These are phyloP conservation scores for Anoplophora glabripennis DNA, from an alignment of 1,140 invertebrate genomes.

Conservation along the genomic window DNA sequence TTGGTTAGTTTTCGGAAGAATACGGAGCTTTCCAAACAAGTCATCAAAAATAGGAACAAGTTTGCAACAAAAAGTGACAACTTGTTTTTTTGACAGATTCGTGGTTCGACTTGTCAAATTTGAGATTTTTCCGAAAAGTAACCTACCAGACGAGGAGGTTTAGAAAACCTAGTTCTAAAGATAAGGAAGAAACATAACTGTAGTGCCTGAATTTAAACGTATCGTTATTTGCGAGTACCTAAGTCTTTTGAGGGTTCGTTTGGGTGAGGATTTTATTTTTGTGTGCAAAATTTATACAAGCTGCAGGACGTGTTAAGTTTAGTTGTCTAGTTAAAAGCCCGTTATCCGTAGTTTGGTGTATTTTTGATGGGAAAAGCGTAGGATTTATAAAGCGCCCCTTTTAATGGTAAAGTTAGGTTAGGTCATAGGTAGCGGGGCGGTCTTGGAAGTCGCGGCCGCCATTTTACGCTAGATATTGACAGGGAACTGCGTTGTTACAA, in stretches of 20 bases:
- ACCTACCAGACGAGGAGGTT: too few species aligned
- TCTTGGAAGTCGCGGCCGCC: not conserved
- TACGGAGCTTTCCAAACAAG: too few species aligned
- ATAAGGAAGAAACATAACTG: slow-evolving; percentile 24
- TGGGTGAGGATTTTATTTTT: slow-evolving; percentile 22
- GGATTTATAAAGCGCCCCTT: not conserved
- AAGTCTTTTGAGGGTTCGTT: slow-evolving; percentile 18
- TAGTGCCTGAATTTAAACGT: slow-evolving; percentile 40
- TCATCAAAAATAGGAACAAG: too few species aligned
- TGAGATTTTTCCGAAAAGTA: too few species aligned
- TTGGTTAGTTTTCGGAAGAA: too few species aligned
- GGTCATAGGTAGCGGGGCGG: not conserved
- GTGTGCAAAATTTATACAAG: slow-evolving; percentile 9
- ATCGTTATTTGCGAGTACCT: slow-evolving; percentile 35
- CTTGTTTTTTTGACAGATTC: too few species aligned
- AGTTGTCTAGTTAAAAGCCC: not conserved
- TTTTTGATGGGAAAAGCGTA: not conserved
- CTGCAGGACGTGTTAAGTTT: not conserved
- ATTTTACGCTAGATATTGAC: not conserved
- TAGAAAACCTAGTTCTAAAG: too few species aligned
- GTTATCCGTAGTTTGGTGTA: not conserved
- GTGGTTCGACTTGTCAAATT: too few species aligned
- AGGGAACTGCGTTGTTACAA: not conserved
- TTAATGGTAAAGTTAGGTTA: slow-evolving; percentile 2
- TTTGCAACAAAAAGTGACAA: too few species aligned